phyloP scores from a whole-genome alignment of 2,888 invertebrate genomes.

The Latheticus oryzae region DNA sequence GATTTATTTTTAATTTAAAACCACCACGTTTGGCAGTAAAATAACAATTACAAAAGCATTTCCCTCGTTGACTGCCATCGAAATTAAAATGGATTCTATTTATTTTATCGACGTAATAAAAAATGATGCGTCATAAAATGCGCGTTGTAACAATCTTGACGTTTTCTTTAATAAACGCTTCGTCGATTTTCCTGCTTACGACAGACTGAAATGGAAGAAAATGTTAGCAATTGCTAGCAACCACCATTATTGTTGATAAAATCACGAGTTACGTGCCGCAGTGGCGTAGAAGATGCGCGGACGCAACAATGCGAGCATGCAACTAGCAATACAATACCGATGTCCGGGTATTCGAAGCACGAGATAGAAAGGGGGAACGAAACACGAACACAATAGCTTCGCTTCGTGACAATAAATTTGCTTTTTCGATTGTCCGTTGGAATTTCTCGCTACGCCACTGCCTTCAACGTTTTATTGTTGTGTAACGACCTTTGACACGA shows the following conservation, averaged over 20 bases:
- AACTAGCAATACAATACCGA: conserved; percentile 1
- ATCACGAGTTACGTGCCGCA: conserved; percentile 3
- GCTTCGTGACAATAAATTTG: too few species aligned
- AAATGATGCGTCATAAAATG: conserved; percentile 43
- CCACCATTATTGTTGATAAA: conserved; percentile 15
- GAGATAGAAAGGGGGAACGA: neutral
- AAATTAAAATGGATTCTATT: conserved; percentile 45
- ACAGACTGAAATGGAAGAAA: conserved; percentile 3
- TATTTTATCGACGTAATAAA: conserved; percentile 43
- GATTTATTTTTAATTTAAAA: conserved; percentile 43
- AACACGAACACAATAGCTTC: neutral
- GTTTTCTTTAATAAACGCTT: conserved; percentile 41
- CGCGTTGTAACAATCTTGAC: conserved; percentile 42
- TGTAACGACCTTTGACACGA: conserved; percentile 17
- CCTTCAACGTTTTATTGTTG: conserved; percentile 3
- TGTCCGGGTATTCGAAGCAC: neutral
- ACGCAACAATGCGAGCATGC: conserved; percentile 6
- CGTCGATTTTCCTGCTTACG: neutral
- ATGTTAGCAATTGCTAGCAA: conserved; percentile 8
- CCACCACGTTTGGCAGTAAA: conserved; percentile 39
- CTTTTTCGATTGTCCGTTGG: too few species aligned
- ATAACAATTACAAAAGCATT: conserved; percentile 43
- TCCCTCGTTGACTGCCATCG: conserved; percentile 37
- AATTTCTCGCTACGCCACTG: neutral
- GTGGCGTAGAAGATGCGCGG: neutral